Evolutionary conservation across 2,113 vertebrate genomes (phyloP).

Genomic region (Siphamia tubifer): DNA sequence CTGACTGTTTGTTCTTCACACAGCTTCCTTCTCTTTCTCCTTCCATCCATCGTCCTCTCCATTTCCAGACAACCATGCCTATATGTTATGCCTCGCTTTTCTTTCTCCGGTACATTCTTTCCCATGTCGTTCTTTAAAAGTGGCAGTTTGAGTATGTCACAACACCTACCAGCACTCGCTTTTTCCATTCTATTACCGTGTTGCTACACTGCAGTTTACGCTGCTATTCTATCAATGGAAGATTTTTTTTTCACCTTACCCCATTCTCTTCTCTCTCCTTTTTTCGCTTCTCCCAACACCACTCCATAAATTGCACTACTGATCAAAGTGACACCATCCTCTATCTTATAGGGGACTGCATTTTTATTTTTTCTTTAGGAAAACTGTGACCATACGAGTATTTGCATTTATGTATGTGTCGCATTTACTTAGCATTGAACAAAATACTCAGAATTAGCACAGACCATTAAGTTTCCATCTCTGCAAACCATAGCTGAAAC

Average conservation of each 20-base stretch:
- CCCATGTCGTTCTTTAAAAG: background rate
- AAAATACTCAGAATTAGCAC: background rate
- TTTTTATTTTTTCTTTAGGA: background rate
- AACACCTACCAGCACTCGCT: background rate
- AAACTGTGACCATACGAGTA: background rate
- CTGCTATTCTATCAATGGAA: background rate
- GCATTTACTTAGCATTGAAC: background rate
- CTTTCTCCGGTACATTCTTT: background rate
- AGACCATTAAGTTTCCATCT: constrained; percentile 55
- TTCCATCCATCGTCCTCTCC: constrained; percentile 42
- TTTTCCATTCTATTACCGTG: background rate
- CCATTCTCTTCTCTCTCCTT: background rate
- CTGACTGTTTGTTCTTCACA: constrained; percentile 50
- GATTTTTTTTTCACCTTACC: background rate
- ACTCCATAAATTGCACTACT: constrained; percentile 5
- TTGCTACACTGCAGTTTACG: background rate
- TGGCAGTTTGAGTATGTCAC: background rate
- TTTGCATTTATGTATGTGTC: background rate
- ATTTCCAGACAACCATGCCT: background rate
- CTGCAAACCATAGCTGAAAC: constrained; percentile 31
- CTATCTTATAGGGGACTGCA: background rate
- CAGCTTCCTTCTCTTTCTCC: constrained; percentile 54
- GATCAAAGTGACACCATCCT: background rate
- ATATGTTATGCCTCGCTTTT: background rate
- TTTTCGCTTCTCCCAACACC: constrained; percentile 1